Percentiles rank a stretch among this genome's conserved stretches.
Evolutionary conservation across 2,797 vertebrate species (phyloP).

Genomic region (Carcharodon carcharias): DNA sequence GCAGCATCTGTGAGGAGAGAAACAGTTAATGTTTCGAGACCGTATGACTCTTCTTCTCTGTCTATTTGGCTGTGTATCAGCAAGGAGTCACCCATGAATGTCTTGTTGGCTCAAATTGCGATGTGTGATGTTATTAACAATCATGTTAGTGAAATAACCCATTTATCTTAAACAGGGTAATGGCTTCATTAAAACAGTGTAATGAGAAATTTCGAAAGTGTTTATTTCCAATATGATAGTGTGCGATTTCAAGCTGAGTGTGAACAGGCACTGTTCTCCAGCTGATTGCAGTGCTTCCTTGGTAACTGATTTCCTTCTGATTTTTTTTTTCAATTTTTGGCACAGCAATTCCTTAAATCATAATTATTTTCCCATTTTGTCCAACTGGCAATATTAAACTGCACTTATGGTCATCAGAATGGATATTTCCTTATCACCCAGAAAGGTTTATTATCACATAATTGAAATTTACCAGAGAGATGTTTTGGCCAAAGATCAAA

Average conservation of each 20-base stretch:
- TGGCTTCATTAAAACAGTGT: not conserved
- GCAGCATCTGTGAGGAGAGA: too few species aligned
- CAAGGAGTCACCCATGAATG: not conserved
- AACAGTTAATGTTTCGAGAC: too few species aligned
- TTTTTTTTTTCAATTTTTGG: not conserved
- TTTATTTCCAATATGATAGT: not conserved
- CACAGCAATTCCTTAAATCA: not conserved
- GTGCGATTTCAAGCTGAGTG: not conserved
- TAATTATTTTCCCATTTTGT: not conserved
- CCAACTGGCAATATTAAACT: not conserved
- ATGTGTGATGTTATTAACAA: not conserved
- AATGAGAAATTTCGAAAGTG: not conserved
- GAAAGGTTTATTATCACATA: not conserved
- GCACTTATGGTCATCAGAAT: not conserved
- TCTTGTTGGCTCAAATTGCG: not conserved
- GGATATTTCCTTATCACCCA: not conserved
- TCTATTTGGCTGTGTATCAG: not conserved
- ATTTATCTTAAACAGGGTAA: not conserved
- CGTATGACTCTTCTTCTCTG: not conserved
- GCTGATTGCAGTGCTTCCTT: not conserved
- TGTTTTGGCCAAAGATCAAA: not conserved
- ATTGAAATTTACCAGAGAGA: not conserved
- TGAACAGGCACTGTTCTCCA: not conserved
- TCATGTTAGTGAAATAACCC: not conserved
- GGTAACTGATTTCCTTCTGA: not conserved